These are phyloP conservation scores for Etia nguti DNA, from an alignment of 2,113 vertebrate genomes.

Conservation along the genomic window DNA sequence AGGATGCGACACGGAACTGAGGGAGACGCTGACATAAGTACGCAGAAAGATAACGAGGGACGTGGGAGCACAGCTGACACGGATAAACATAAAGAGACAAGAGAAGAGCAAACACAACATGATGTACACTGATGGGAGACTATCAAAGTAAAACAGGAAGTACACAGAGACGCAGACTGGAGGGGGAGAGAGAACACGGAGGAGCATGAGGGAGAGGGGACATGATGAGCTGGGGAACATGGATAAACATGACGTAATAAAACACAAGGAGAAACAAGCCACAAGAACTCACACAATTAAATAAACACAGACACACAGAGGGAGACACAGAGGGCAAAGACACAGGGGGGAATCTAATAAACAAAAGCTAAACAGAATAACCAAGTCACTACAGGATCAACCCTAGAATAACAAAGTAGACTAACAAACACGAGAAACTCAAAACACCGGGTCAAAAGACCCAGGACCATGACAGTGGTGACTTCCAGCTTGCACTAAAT, in stretches of 20 bases:
- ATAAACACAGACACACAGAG: not conserved
- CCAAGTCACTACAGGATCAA: not conserved
- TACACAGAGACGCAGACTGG: not conserved
- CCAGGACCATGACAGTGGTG: too few species aligned
- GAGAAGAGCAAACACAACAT: not conserved
- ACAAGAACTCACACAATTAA: not conserved
- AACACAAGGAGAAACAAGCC: not conserved
- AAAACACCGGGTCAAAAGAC: too few species aligned
- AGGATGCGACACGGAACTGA: accelerated
- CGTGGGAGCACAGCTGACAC: not conserved
- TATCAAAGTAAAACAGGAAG: not conserved
- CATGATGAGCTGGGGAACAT: not conserved
- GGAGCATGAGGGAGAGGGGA: not conserved
- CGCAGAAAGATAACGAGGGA: not conserved
- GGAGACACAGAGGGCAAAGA: not conserved
- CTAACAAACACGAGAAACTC: not conserved
- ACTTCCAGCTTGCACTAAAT: too few species aligned
- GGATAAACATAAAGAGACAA: not conserved
- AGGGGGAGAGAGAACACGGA: not conserved
- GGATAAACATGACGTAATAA: not conserved
- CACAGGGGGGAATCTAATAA: not conserved
- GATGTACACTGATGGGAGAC: not conserved
- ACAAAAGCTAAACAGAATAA: not conserved
- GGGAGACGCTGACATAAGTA: accelerated
- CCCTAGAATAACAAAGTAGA: not conserved